phyloP scores from a whole-genome alignment of 2,113 vertebrate genomes.

The Lagopus leucura region DNA sequence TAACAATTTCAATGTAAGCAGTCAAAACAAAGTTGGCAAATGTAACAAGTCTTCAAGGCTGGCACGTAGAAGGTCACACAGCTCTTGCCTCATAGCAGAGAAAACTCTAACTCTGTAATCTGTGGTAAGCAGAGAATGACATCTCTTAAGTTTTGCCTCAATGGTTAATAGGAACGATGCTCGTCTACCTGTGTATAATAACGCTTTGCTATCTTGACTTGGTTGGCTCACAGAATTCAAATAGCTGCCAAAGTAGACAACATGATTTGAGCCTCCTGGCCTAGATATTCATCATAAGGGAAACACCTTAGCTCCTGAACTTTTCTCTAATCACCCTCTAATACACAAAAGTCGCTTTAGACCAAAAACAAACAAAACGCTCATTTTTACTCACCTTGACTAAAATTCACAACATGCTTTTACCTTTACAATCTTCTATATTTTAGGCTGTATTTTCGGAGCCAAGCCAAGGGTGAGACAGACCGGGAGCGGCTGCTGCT shows the following conservation, averaged over 20 bases:
- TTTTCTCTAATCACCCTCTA: background rate
- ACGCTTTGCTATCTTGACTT: background rate
- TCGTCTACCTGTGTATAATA: background rate
- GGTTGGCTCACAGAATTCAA: background rate
- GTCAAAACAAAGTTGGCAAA: background rate
- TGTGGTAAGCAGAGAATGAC: background rate
- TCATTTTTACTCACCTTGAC: background rate
- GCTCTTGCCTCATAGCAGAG: background rate
- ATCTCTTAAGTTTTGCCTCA: background rate
- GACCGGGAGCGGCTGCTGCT: constrained; percentile 89
- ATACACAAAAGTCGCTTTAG: background rate
- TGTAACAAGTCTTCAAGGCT: background rate
- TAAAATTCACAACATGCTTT: background rate
- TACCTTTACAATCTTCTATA: background rate
- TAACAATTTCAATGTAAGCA: background rate
- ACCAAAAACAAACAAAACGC: background rate
- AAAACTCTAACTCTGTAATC: background rate
- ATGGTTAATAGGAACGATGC: background rate
- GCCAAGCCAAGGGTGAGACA: constrained; percentile 87
- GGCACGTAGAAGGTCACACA: background rate
- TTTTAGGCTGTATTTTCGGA: constrained; percentile 84
- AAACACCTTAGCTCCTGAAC: background rate
- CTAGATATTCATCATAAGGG: background rate
- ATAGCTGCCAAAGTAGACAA: background rate
- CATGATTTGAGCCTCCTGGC: background rate